phyloP scores from a whole-genome alignment of 53 echinoderm and acorn worm species.

The Paelopatides confundens region DNA sequence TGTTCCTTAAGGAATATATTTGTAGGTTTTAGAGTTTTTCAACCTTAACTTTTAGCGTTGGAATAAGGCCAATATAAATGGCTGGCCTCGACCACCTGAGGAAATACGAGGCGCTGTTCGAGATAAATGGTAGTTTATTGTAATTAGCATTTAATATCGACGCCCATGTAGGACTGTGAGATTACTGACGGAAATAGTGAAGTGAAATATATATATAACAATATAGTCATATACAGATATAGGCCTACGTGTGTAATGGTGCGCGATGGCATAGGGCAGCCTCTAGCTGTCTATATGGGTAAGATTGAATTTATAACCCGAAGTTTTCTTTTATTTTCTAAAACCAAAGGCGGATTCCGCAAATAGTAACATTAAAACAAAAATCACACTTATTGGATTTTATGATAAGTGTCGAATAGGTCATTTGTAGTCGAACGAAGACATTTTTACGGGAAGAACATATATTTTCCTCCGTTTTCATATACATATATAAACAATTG shows the following conservation, averaged over 20 bases:
- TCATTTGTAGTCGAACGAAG: no score
- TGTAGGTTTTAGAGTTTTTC: neutral
- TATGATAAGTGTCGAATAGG: no score
- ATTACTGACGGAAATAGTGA: neutral
- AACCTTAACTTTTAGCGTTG: neutral
- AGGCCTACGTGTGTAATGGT: no score
- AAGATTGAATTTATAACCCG: neutral
- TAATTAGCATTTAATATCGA: slow-evolving; percentile 4
- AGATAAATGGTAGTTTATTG: neutral
- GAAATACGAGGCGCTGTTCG: slow-evolving; percentile 3
- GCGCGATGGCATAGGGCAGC: neutral
- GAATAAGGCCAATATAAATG: neutral
- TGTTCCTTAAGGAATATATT: neutral
- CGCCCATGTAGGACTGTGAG: neutral
- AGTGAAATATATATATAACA: neutral
- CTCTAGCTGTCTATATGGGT: neutral
- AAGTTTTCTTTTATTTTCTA: no score
- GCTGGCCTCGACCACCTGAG: slow-evolving; percentile 3
- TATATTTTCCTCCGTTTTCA: no score
- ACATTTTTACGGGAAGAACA: no score
- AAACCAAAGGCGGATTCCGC: no score
- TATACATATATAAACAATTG: no score
- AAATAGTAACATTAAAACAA: no score
- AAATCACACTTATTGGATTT: no score
- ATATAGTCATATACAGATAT: neutral